These are phyloP conservation scores for Tonatia bakeri DNA, from an alignment of 2,113 vertebrate genomes.

Conservation along the genomic window DNA sequence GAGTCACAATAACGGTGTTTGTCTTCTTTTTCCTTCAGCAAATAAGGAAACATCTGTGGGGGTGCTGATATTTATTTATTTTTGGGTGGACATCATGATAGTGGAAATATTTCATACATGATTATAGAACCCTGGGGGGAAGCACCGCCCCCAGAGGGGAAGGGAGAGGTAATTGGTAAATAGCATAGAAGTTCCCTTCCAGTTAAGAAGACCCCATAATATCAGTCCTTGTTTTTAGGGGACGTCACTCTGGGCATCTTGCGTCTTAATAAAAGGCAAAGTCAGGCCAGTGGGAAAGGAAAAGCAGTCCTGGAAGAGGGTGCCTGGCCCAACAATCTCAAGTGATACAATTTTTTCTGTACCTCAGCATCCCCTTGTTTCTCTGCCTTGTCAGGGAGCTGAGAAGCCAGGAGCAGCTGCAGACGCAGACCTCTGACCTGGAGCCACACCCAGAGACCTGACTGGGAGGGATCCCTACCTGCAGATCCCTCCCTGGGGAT, in stretches of 20 bases:
- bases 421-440: not conserved
- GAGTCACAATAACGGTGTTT: slow-evolving; percentile 70
- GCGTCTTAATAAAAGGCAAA: not conserved
- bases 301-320: not conserved
- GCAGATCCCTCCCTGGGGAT: too few species aligned
- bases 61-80: slow-evolving; percentile 65
- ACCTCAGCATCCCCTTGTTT: not conserved
- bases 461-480: not conserved
- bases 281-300: not conserved
- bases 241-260: not conserved
- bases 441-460: not conserved
- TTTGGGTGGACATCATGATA: slow-evolving; percentile 45
- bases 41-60: slow-evolving; percentile 66
- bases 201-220: not conserved
- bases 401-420: not conserved
- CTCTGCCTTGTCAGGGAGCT: not conserved
- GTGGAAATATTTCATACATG: slow-evolving; percentile 54
- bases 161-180: not conserved
- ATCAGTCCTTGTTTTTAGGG: not conserved
- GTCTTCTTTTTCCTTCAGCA: slow-evolving; percentile 61
- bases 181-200: not conserved
- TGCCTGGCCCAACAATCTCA: not conserved
- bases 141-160: not conserved
- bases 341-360: not conserved
- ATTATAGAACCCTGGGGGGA: slow-evolving; percentile 41